phyloP scores from a whole-genome alignment of 2,888 invertebrate species.

The Nipponacmea schrenckii region DNA sequence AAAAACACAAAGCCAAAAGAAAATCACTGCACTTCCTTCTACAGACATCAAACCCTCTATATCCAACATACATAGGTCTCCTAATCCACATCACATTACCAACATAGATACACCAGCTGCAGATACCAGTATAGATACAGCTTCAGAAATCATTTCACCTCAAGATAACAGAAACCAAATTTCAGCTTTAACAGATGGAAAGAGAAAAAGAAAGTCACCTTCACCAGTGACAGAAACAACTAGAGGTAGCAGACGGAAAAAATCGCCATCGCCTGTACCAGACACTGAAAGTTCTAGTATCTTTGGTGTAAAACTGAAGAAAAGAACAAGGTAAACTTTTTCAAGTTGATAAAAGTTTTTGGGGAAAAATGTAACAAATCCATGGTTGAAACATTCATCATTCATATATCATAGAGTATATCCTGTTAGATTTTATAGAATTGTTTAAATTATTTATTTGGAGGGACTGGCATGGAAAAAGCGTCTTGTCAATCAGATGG shows the following conservation, averaged over 20 bases:
- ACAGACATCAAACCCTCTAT: neutral
- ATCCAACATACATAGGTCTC: neutral
- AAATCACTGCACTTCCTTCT: neutral
- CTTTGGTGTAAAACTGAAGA: too few species aligned
- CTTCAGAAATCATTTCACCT: neutral
- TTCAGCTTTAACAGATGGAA: neutral
- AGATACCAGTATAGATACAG: neutral
- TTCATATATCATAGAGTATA: too few species aligned
- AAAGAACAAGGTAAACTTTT: too few species aligned
- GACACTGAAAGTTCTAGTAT: too few species aligned
- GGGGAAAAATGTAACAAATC: too few species aligned
- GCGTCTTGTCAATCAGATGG: too few species aligned
- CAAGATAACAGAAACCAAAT: conserved; percentile 4
- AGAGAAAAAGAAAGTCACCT: conserved; percentile 10
- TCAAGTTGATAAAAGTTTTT: too few species aligned
- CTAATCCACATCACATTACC: neutral
- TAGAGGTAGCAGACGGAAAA: neutral
- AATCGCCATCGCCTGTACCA: too few species aligned
- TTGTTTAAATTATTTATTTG: too few species aligned
- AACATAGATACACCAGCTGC: neutral
- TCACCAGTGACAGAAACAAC: neutral
- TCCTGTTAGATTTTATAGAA: too few species aligned
- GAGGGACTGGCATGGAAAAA: too few species aligned
- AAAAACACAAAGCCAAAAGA: neutral
- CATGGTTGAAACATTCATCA: too few species aligned